Evolutionary conservation across 2,113 vertebrate genomes (phyloP).

Genomic region (Ptychochromis oligacanthus): DNA sequence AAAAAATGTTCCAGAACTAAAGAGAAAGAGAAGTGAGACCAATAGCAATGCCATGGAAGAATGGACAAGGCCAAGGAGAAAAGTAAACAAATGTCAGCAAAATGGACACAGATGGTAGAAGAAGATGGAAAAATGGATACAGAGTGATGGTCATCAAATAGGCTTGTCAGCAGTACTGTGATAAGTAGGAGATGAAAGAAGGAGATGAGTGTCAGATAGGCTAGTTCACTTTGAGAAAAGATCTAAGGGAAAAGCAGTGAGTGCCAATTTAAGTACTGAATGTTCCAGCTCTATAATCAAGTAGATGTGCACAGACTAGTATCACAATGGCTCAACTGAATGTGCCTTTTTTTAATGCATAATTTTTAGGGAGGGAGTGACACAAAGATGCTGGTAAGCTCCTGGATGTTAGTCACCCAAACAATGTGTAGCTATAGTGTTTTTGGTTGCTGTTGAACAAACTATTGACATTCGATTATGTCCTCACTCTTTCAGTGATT

Average conservation of each 20-base stretch:
- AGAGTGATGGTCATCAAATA: background rate
- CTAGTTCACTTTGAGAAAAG: background rate
- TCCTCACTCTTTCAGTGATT: background rate
- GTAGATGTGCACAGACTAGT: background rate
- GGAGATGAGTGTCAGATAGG: background rate
- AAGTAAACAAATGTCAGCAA: slow-evolving; percentile 20
- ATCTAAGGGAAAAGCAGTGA: background rate
- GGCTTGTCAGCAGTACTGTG: slow-evolving; percentile 5
- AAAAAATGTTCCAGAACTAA: slow-evolving; percentile 6
- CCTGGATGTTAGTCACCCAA: background rate
- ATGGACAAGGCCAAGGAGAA: background rate
- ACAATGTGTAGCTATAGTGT: background rate
- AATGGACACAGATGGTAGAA: background rate
- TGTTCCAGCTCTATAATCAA: slow-evolving; percentile 5
- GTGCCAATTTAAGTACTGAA: background rate
- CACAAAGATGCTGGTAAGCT: background rate
- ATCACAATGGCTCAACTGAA: background rate
- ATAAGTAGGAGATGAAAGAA: background rate
- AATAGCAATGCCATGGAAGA: background rate
- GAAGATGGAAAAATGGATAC: background rate
- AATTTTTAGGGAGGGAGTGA: background rate
- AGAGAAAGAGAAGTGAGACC: background rate
- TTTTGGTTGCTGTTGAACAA: background rate
- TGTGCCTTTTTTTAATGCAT: background rate
- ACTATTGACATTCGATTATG: background rate